Evolutionary conservation across 1,140 invertebrate species (phyloP).

Genomic region (Drosophila serrata): DNA sequence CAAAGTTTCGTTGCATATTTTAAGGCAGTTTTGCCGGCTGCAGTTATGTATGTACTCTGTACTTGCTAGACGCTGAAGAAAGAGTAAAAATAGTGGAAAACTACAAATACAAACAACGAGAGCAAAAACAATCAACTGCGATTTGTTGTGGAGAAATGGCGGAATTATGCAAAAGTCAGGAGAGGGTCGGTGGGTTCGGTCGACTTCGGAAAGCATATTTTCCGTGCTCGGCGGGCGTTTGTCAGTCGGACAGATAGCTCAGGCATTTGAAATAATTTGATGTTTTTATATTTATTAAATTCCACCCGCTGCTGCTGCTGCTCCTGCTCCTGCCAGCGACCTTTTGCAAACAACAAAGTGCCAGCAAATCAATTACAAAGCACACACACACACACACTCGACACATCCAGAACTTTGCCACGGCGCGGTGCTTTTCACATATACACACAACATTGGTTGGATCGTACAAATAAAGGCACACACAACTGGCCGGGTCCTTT

Average conservation of each 20-base stretch:
- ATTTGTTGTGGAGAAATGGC: conserved; percentile 82
- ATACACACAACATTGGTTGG: conserved; percentile 16
- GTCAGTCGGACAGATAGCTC: conserved; percentile 62
- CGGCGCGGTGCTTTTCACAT: background rate
- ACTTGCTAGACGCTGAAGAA: background rate
- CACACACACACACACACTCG: conserved; percentile 53
- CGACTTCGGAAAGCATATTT: conserved; percentile 57
- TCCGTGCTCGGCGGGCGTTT: conserved; percentile 71
- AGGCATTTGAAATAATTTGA: conserved; percentile 83
- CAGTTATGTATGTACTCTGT: conserved; percentile 74
- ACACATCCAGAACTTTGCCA: conserved; percentile 30
- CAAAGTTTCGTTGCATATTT: conserved; percentile 84
- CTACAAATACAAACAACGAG: conserved; percentile 13
- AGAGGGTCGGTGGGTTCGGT: no score
- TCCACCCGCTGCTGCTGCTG: conserved; percentile 21
- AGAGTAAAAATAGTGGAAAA: conserved; percentile 1
- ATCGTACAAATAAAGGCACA: conserved; percentile 15
- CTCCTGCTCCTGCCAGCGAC: conserved; percentile 5
- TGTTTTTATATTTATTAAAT: conserved; percentile 84
- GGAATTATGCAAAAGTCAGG: conserved; percentile 75
- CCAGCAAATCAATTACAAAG: conserved; percentile 79
- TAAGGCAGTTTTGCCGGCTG: conserved; percentile 74
- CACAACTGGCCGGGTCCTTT: conserved; percentile 27
- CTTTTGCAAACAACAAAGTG: conserved; percentile 74
- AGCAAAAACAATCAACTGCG: conserved; percentile 81